Evolutionary conservation across 1,140 invertebrate species (phyloP), one percentile per base, ranked within the genome.

Genomic region (Drosophila simulans): DNA sequence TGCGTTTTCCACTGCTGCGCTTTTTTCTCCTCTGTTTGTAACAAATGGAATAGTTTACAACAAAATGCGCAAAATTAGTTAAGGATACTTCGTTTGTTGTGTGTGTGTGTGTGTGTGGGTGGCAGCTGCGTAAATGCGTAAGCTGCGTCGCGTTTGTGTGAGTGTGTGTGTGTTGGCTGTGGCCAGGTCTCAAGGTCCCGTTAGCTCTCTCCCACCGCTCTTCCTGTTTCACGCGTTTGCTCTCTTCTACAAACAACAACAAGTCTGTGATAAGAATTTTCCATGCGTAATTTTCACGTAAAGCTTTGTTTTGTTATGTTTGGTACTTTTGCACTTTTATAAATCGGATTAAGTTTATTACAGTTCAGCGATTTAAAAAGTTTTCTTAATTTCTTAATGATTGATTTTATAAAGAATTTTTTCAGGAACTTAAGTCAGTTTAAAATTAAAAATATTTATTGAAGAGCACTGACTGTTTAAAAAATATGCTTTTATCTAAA

Each of bases 121-220:
- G 45, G 39, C 31, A 42, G 35, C 62, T 34, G 83, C 77, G 80
- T 85, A 84, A 85, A 84, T 85, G 80, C 80, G 80, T 84, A 84
- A 80, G 77, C 80, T 84, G 57, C 39, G 49, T 54, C 58, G 42
- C n/a, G 22, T 27, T 46, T 64, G 53, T 63, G 52, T 57, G 39
- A 55, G 49, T 64, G 62, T 45, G 49, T 45, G 80, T 58, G 74
- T 82, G 77, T 70, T 80, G 69, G 65, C 80, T 83, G 68, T 62
- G 53, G 66, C 66, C 66, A 70, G 66, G 66, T 54, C 58, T 56
- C 75, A 76, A 69, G 72, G 73, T 77, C 56, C 49, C 55, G 49
- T 20, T 42, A 27, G 51, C 51, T 31, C 37, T 58, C 53, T 42
- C 40, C 10, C 46, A 20, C n/a, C 34, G 15, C 31, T 40, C n/a